Percentiles rank a stretch among this genome's conserved stretches.
These are phyloP conservation scores for Timandra comae DNA, from an alignment of 2,888 invertebrate genomes.

Conservation along the genomic window DNA sequence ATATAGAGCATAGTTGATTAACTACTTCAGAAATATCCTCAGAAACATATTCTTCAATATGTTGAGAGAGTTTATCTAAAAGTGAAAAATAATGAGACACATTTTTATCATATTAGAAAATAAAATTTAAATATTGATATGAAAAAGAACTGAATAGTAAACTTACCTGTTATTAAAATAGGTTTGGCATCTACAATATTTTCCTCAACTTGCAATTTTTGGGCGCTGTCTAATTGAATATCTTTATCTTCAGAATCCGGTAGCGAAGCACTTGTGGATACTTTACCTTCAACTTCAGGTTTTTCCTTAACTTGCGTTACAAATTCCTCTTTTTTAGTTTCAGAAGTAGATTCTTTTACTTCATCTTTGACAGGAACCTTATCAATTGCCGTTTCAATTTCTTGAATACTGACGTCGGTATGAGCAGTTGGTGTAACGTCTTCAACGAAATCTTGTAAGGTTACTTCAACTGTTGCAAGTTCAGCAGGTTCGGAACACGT, in stretches of 20 bases:
- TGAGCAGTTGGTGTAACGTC: neutral
- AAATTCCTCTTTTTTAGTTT: constrained; percentile 5
- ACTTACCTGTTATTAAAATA: neutral
- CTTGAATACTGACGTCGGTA: too few species aligned
- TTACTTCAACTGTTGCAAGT: constrained; percentile 1
- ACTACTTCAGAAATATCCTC: constrained; percentile 29
- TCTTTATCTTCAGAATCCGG: too few species aligned
- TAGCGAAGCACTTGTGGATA: too few species aligned
- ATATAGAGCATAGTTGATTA: constrained; percentile 22
- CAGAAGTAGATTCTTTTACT: constrained; percentile 1
- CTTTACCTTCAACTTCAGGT: constrained; percentile 6
- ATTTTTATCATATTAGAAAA: too few species aligned
- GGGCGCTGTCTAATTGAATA: too few species aligned
- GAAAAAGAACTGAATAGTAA: neutral
- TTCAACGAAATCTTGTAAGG: constrained; percentile 9
- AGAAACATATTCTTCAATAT: constrained; percentile 38
- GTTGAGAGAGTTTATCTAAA: constrained; percentile 33
- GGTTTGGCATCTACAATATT: neutral
- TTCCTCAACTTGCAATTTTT: constrained; percentile 5
- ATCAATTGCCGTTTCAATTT: too few species aligned
- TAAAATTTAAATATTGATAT: neutral
- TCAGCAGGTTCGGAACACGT: neutral
- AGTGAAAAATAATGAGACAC: too few species aligned
- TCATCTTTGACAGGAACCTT: too few species aligned
- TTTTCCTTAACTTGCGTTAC: constrained; percentile 6